Conservation (phyloP, 2,113 vertebrate genomes). For the Nymphicus hollandicus region DNA sequence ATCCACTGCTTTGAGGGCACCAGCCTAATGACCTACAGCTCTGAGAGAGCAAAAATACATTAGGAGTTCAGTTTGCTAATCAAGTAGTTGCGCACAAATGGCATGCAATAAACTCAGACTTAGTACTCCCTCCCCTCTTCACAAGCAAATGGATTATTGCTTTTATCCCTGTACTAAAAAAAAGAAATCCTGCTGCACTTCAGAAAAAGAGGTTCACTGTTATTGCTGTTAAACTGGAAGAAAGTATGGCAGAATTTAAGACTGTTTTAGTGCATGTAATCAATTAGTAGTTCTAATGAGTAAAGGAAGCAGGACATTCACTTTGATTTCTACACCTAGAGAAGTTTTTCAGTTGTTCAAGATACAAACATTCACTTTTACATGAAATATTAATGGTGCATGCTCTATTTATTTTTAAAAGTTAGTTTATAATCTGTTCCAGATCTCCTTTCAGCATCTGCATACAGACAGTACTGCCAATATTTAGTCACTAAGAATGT, state of each 20-base stretch:
- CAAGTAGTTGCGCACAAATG: background rate
- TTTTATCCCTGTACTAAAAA: background rate
- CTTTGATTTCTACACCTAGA: background rate
- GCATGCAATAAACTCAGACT: background rate
- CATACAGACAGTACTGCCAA: slow-evolving; percentile 36
- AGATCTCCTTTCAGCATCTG: slow-evolving; percentile 35
- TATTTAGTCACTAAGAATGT: slow-evolving; percentile 50
- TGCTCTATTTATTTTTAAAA: slow-evolving; percentile 51
- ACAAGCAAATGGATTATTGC: background rate
- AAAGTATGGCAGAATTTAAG: background rate
- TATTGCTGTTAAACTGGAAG: background rate
- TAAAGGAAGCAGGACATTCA: background rate
- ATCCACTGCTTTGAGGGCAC: background rate
- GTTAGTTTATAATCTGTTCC: slow-evolving; percentile 51
- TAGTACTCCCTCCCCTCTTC: background rate
- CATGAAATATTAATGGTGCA: slow-evolving; percentile 23
- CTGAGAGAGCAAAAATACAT: background rate
- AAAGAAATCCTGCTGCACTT: background rate
- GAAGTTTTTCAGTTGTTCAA: background rate
- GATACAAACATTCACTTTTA: background rate
- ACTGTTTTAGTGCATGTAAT: background rate
- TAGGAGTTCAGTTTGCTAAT: background rate
- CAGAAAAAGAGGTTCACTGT: background rate
- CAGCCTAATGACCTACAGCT: background rate
- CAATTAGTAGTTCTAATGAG: background rate